Percentiles rank a stretch among this genome's conserved stretches.
phyloP scores from a whole-genome alignment of 2,113 vertebrate species.

The Cyanoramphus novaezelandiae region DNA sequence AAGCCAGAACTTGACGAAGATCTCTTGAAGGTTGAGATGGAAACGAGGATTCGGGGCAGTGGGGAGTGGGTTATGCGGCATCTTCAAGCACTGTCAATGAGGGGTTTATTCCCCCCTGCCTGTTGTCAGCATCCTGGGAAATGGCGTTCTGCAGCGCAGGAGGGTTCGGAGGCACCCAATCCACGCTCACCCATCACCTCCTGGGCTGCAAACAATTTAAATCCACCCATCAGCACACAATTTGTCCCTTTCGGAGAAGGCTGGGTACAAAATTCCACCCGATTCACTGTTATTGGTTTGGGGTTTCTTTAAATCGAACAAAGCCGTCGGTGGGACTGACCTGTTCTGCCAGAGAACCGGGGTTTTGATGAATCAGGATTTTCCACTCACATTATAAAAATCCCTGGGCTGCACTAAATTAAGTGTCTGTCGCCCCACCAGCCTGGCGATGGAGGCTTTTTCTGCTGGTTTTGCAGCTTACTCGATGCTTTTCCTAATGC shows the following conservation, averaged over 20 bases:
- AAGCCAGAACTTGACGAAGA: neutral
- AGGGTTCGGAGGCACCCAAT: neutral
- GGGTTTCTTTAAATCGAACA: neutral
- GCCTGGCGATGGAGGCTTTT: constrained; percentile 26
- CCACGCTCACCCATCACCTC: neutral
- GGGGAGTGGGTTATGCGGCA: neutral
- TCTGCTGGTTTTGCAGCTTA: constrained; percentile 58
- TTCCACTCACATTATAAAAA: neutral
- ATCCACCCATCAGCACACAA: neutral
- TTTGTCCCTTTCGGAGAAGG: neutral
- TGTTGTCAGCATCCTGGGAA: neutral
- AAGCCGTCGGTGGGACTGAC: neutral
- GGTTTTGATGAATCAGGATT: constrained; percentile 47
- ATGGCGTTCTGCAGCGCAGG: neutral
- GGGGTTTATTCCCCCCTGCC: no score
- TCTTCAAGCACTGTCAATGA: neutral
- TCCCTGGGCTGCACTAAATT: constrained; percentile 23
- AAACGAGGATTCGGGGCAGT: neutral
- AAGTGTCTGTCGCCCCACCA: neutral
- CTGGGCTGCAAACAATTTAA: neutral
- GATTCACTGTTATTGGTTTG: neutral
- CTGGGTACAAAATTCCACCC: neutral
- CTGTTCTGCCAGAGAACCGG: neutral
- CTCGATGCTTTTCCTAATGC: neutral
- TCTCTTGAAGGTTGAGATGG: constrained; percentile 33